Conservation (phyloP, 2,888 invertebrate genomes). For the Dynastes tityus region DNA sequence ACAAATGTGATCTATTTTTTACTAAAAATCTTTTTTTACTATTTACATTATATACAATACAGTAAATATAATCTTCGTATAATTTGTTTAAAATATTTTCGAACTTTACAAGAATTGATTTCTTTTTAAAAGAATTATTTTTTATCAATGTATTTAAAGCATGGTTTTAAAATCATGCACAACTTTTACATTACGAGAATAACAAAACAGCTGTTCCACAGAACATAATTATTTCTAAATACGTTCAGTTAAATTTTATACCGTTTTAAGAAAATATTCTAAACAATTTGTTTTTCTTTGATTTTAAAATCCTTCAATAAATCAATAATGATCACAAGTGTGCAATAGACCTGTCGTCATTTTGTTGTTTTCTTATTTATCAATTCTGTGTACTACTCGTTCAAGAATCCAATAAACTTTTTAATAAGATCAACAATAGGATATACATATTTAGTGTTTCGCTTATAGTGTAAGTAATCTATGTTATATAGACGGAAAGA, state of each 20-base stretch:
- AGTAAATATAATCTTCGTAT: slow-evolving; percentile 57
- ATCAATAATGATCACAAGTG: slow-evolving; percentile 63
- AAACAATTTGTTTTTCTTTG: slow-evolving; percentile 58
- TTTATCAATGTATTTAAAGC: neutral
- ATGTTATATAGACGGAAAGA: slow-evolving; percentile 66
- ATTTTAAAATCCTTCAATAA: slow-evolving; percentile 51
- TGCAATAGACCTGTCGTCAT: slow-evolving; percentile 55
- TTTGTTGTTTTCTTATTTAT: slow-evolving; percentile 37
- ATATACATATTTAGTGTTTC: slow-evolving; percentile 62
- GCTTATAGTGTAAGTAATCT: slow-evolving; percentile 43
- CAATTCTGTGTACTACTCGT: slow-evolving; percentile 40
- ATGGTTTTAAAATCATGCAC: slow-evolving; percentile 31
- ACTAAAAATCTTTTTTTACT: slow-evolving; percentile 53
- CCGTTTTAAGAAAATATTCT: slow-evolving; percentile 63
- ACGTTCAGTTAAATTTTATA: slow-evolving; percentile 39
- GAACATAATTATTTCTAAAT: no score
- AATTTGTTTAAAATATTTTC: slow-evolving; percentile 65
- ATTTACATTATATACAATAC: slow-evolving; percentile 69
- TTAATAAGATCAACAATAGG: slow-evolving; percentile 69
- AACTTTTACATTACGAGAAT: neutral
- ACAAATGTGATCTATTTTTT: slow-evolving; percentile 65
- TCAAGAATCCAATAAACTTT: slow-evolving; percentile 67
- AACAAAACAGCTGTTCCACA: no score
- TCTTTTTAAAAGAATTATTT: neutral
- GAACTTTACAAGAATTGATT: slow-evolving; percentile 19